Evolutionary conservation across 2,113 vertebrate species (phyloP).

Genomic region (Indicator indicator): DNA sequence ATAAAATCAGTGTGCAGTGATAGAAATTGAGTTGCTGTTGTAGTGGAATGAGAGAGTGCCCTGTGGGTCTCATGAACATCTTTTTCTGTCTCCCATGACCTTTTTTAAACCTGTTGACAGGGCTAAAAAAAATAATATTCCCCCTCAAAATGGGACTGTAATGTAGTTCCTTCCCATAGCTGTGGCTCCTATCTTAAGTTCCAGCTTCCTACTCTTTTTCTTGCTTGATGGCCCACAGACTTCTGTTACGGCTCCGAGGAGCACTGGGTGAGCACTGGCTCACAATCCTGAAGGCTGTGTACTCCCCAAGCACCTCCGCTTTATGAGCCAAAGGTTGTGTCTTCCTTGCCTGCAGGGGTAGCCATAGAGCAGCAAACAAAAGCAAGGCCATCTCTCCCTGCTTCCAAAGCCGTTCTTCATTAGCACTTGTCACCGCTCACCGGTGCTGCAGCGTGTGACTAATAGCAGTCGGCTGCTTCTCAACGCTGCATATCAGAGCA

Average conservation of each 20-base stretch:
- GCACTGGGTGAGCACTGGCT: too few relatives aligned
- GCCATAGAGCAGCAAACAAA: constrained; percentile 28
- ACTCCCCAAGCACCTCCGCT: not conserved
- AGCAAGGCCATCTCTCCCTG: not conserved
- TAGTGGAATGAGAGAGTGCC: not conserved
- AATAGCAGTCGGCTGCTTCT: not conserved
- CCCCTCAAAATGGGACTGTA: not conserved
- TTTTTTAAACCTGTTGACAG: not conserved
- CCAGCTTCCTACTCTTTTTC: not conserved
- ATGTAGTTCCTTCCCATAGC: not conserved
- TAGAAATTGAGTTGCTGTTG: not conserved
- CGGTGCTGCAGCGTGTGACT: not conserved
- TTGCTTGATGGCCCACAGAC: not conserved
- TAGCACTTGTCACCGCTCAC: not conserved
- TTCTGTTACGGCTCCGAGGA: not conserved
- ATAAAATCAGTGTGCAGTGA: not conserved
- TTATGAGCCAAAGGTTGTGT: not conserved
- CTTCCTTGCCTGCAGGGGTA: constrained; percentile 47
- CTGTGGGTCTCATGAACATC: not conserved
- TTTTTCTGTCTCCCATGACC: not conserved
- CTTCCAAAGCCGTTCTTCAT: not conserved
- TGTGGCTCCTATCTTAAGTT: not conserved
- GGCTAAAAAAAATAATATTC: not conserved
- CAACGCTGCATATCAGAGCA: fast-evolving
- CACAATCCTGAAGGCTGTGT: not conserved